Base-by-base conservation (phyloP, 2,797 vertebrate genomes). In the Champsocephalus gunnari region DNA sequence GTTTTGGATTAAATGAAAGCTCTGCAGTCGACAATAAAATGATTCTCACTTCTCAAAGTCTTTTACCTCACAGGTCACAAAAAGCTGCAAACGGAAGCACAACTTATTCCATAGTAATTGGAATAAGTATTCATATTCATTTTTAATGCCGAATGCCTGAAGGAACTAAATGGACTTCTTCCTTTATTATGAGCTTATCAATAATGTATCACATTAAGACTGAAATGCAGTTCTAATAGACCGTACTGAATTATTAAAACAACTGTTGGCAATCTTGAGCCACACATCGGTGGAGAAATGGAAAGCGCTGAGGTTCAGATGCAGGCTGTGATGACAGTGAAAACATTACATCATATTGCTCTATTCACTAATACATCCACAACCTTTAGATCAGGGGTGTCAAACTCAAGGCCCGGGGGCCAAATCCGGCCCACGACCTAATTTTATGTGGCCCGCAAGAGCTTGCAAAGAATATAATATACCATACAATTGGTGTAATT, bases 221-320 rank as follows among this genome's bases (percentile, higher is more conserved):
- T 84, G 82, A 85, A 88, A 91, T 88, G 88, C 90, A 89, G 91
- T 91, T 90, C 83, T 87, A 87, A 88, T 79, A 88, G 86, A 70
- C 51, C 28, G 61, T 12, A 2, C 71, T 94, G 59, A 94, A 95
- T 94, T 88, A 95, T 95, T 94, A 62, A 95, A 84, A 83, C 68
- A 68, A 76, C 65, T 61, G 67, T 73, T 81, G 78, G 85, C 61
- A 68, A 71, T 75, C 71, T 65, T 62, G 55, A 81, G 77, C 68
- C 70, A 47, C 79, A 87, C 64, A 58, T 81, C 65, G 74, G 78
- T 49, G 74, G 54, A 16, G 77, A 77, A 53, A 75, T 62, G 80
- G 76, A 67, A 79, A 77, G 54, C 65, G 32, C 44, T 57, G 53
- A 59, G 10, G n/a, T 32, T 75, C 11, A 49, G 51, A 59, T 47